These are phyloP conservation scores for Chondrosia reniformis DNA, from an alignment of 37 sponge, comb jelly and placozoan genomes.

Conservation along the genomic window DNA sequence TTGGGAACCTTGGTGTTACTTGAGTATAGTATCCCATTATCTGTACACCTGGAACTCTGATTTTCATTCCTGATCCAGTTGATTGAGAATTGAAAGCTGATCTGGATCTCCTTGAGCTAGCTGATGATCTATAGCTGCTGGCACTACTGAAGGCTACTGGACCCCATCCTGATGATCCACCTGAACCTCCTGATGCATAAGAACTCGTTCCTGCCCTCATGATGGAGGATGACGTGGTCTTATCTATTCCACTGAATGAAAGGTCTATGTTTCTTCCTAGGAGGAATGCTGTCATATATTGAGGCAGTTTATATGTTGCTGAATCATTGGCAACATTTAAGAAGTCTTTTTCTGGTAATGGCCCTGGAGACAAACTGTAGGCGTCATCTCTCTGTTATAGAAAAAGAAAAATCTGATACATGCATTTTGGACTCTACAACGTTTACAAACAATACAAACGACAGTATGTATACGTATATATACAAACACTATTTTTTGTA, in stretches of 20 bases:
- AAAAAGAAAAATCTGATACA: neutral
- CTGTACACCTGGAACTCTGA: slow-evolving; percentile 4
- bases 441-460: neutral
- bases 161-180: slow-evolving; percentile 19
- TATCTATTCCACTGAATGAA: neutral
- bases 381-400: neutral
- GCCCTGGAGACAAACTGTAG: neutral
- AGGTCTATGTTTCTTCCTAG: neutral
- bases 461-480: neutral
- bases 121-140: neutral
- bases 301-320: neutral
- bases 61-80: slow-evolving; percentile 5
- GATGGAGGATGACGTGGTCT: neutral
- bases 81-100: neutral
- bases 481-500: neutral
- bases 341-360: neutral
- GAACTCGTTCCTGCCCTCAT: neutral
- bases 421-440: neutral
- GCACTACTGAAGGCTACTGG: neutral
- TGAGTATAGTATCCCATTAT: slow-evolving; percentile 14
- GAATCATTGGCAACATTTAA: neutral
- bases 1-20: neutral
- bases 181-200: neutral
- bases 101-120: too few relatives aligned
- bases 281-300: slow-evolving; percentile 8